A percentile compares a stretch with the other conserved stretches of the same genome.
Evolutionary conservation across 2,888 invertebrate genomes (phyloP).

Genomic region (Merodon equestris): DNA sequence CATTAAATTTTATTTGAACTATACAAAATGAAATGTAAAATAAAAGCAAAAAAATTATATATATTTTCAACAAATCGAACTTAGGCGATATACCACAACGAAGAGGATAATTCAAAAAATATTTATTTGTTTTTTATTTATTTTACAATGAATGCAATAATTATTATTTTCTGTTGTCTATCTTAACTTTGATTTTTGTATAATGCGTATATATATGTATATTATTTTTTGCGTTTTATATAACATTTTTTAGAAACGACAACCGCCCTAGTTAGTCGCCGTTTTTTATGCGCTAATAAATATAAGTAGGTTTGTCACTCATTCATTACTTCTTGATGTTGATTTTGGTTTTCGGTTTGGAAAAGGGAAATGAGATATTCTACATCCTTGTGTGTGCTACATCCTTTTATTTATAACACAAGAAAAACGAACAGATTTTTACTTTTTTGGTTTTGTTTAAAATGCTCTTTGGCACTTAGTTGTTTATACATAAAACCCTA

Average conservation of each 20-base stretch:
- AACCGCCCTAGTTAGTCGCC: neutral
- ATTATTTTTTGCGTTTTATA: neutral
- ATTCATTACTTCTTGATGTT: slow-evolving; percentile 34
- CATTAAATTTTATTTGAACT: slow-evolving; percentile 62
- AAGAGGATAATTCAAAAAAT: slow-evolving; percentile 25
- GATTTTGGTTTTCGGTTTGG: slow-evolving; percentile 6
- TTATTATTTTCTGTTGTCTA: slow-evolving; percentile 44
- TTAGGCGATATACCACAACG: slow-evolving; percentile 8
- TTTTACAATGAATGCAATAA: slow-evolving; percentile 65
- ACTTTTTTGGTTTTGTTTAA: neutral
- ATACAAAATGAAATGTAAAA: slow-evolving; percentile 60
- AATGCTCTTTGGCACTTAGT: slow-evolving; percentile 28
- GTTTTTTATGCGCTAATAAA: neutral
- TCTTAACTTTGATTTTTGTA: slow-evolving; percentile 31
- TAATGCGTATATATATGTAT: neutral
- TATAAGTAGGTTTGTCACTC: slow-evolving; percentile 45
- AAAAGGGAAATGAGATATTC: neutral
- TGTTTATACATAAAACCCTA: slow-evolving; percentile 44
- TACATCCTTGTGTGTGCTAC: no score
- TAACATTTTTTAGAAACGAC: no score
- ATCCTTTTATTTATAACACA: neutral
- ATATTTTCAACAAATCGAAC: neutral
- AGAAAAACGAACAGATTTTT: slow-evolving; percentile 24
- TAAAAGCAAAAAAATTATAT: slow-evolving; percentile 33
- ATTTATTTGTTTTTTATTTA: slow-evolving; percentile 31